Evolutionary conservation across 2,888 invertebrate species (phyloP), one percentile per base, ranked within the genome.

Genomic region (Aricia artaxerxes): DNA sequence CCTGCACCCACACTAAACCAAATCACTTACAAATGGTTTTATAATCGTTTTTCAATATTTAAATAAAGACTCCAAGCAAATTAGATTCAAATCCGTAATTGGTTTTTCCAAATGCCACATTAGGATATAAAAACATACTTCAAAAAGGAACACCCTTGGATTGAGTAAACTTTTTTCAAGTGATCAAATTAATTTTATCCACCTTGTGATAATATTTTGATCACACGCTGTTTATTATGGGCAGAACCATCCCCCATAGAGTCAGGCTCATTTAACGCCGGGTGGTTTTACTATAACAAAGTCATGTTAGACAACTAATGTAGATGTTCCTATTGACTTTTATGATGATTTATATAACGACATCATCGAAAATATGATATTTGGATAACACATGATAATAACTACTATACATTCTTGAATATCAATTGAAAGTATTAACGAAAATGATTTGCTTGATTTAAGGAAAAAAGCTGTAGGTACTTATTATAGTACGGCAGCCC

Each of bases 161-260:
- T 69, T 35, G n/a, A 44, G 49, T 73, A 73, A 73, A 49, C 35
- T 69, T 69, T 69, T 69, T 44, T 53, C 4, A 35, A 76, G 76
- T 53, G 76, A 76, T 53, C 35, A 35, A 76, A 57, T 76, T 76
- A 76, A 76, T 76, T 76, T 53, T 35, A 76, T 16, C 76, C 57
- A 76, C 76, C 76, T 76, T 76, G 76, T 76, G 76, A 53, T 76
- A 76, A 76, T 76, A 76, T 76, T 76, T 76, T 76, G 76, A 76
- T 57, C 76, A 57, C 76, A 76, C 31, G 76, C 76, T 76, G 76
- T 76, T 53, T 69, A 69, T 76, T 76, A 76, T 76, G 24, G 73
- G 16, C 76, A 53, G 24, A 53, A 44, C 76, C 76, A 76, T 53
- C 76, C 76, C 76, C 76, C 76, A 76, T 76, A 13, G 69, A 38